Percentiles rank a stretch among this genome's conserved stretches.
Conservation (phyloP, 2,888 invertebrate species). For the Hipparchia semele region DNA sequence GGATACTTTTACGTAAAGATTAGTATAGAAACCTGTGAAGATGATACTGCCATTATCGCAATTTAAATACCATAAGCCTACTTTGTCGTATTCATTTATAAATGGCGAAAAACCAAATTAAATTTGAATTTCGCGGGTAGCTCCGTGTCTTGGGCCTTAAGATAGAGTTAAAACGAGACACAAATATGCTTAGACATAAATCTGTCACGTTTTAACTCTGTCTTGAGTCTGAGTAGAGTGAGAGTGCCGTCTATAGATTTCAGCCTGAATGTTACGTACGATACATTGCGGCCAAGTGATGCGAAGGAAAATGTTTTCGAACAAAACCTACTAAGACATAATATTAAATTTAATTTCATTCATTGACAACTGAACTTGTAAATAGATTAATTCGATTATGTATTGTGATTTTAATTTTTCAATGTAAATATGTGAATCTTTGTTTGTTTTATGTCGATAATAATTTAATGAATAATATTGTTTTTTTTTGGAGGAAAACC, state of each 20-base stretch:
- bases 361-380: conserved; percentile 59
- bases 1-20: too few species aligned
- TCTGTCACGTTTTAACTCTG: too few species aligned
- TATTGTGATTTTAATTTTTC: conserved; percentile 67
- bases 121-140: too few species aligned
- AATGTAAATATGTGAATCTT: conserved; percentile 79
- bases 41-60: too few species aligned
- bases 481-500: conserved; percentile 43
- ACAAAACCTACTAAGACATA: background rate
- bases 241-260: background rate
- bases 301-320: conserved; percentile 7
- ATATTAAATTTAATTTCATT: conserved; percentile 42
- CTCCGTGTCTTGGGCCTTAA: too few species aligned
- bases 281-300: background rate
- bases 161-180: too few species aligned
- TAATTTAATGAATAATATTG: conserved; percentile 52
- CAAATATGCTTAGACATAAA: too few species aligned
- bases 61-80: too few species aligned
- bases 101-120: too few species aligned
- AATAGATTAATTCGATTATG: conserved; percentile 60
- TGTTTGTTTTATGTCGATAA: conserved; percentile 65
- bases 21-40: too few species aligned
- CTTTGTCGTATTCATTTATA: too few species aligned
- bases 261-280: background rate
- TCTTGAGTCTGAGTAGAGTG: too few species aligned